Conservation (phyloP, 1,140 invertebrate genomes). For the Hylyphantes graminicola region DNA sequence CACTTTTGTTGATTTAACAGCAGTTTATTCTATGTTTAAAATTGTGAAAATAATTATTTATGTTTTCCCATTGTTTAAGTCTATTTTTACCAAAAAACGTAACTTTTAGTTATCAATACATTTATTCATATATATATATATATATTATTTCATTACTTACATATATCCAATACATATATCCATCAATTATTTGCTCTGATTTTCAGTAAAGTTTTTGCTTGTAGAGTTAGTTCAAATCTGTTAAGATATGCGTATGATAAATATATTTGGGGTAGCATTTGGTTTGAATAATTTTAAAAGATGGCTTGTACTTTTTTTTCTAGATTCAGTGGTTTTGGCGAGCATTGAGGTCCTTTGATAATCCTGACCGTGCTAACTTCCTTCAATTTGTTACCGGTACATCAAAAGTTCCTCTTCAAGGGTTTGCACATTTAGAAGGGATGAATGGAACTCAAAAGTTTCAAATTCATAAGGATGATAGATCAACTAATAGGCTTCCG, state of each 20-base stretch:
- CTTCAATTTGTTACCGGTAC: conserved; percentile 96
- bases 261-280: neutral
- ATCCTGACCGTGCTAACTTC: conserved; percentile 92
- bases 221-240: neutral
- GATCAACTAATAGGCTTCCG: conserved; percentile 91
- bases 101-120: too few species aligned
- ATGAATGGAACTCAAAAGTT: conserved; percentile 97
- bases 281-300: neutral
- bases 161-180: too few species aligned
- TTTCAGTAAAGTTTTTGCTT: too few species aligned
- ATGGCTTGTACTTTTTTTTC: neutral
- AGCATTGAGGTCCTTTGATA: conserved; percentile 90
- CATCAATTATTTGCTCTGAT: too few species aligned
- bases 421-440: conserved; percentile 89
- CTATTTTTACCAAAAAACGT: too few species aligned
- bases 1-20: too few species aligned
- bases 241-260: neutral
- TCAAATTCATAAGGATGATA: conserved; percentile 92
- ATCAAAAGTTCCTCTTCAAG: conserved; percentile 94
- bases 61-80: too few species aligned
- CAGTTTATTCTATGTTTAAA: too few species aligned
- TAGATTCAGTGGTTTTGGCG: conserved; percentile 97
- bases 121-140: too few species aligned
- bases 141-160: too few species aligned
- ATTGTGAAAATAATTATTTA: too few species aligned